Base-by-base conservation (phyloP, 1,140 invertebrate species). In the Drosophila lacertosa region DNA sequence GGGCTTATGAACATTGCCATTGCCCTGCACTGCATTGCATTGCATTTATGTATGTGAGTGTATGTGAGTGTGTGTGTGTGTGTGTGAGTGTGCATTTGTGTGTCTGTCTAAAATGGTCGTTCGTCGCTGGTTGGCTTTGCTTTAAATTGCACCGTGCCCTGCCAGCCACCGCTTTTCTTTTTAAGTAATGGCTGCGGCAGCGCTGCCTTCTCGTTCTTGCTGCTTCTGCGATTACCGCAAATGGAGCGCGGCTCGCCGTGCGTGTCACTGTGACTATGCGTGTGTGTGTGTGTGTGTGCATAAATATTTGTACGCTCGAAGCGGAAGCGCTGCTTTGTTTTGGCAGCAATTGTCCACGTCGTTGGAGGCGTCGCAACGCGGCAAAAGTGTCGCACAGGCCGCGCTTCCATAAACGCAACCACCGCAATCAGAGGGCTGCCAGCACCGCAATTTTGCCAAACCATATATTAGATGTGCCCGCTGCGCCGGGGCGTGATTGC, bases 171-270 rank as follows among this genome's bases (percentile, higher is more conserved):
- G n/a, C n/a, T 76, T 51, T 76, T 35, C 10, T 20, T 18, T 40
- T 40, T 18, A 39, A 50, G 22, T 60, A 76, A 77, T 77, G 74
- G 74, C 74, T 68, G 74, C 24, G 20, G 35, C 18, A 40, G 33
- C 42, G 20, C 42, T 50, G 24, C 15, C 50, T 40, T 37, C 26
- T 48, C 32, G 16, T 37, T 37, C 40, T 60, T 6, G 16, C 33
- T 20, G 44, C 24, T n/a, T n/a, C n/a, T 20, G 22, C 48, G 45
- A 40, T 48, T 62, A 40, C 40, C 33, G 20, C 60, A 63, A 53
- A 53, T 48, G 37, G 47, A 50, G 35, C 33, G 22, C 22, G 20
- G 15, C 33, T 35, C 42, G 22, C 10, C 32, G 45, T 62, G 58
- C 58, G 58, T 62, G 45, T 35, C 58, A 50, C 33, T 50, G 58